These are phyloP conservation scores for Samia ricini DNA, from an alignment of 1,140 invertebrate species.

Conservation along the genomic window DNA sequence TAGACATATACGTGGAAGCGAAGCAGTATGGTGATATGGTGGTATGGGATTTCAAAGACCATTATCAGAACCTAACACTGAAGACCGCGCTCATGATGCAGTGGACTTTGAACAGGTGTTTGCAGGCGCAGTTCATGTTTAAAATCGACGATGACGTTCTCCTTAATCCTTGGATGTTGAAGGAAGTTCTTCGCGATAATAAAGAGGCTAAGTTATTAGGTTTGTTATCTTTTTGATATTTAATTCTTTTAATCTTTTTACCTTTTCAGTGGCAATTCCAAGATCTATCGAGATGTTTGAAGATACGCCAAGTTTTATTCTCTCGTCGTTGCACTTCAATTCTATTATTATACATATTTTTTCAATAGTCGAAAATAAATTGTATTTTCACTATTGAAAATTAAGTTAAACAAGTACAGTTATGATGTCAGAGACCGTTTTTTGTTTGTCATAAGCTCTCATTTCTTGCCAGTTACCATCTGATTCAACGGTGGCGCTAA, in stretches of 20 bases:
- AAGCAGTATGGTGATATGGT: constrained; percentile 56
- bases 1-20: constrained; percentile 56
- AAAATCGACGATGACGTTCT: constrained; percentile 88
- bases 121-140: constrained; percentile 81
- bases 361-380: too few species aligned
- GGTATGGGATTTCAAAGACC: constrained; percentile 83
- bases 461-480: too few species aligned
- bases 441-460: too few species aligned
- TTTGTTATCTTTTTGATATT: neutral
- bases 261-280: too few species aligned
- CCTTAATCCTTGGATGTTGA: constrained; percentile 82
- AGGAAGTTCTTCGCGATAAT: constrained; percentile 78
- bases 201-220: constrained; percentile 10
- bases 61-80: constrained; percentile 89
- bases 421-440: neutral
- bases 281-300: too few species aligned
- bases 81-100: constrained; percentile 88
- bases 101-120: constrained; percentile 83
- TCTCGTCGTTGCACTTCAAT: too few species aligned
- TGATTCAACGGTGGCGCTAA: too few species aligned
- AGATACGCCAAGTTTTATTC: too few species aligned
- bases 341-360: too few species aligned
- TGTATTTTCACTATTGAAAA: too few species aligned
- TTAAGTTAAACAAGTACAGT: too few species aligned
- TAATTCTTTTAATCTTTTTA: constrained; percentile 1